phyloP scores from a whole-genome alignment of 2,113 vertebrate genomes.

The Gila orcuttii region DNA sequence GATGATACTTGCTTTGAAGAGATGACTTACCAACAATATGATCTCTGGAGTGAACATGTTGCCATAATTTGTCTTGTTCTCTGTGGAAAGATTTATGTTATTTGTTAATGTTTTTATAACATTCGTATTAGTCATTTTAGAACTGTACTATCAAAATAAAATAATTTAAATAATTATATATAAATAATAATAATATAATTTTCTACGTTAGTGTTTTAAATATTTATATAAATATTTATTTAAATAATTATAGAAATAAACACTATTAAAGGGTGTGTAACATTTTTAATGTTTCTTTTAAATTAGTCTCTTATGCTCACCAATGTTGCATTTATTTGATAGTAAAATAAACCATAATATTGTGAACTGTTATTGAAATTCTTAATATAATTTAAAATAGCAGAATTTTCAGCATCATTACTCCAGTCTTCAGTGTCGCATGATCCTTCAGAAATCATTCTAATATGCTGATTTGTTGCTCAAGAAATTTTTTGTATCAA shows the following conservation, averaged over 20 bases:
- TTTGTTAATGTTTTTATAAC: neutral
- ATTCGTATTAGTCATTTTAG: neutral
- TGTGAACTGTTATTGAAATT: neutral
- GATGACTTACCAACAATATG: conserved; percentile 68
- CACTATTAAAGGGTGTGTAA: neutral
- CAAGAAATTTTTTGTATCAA: too few species aligned
- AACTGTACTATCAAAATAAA: neutral
- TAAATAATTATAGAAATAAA: neutral
- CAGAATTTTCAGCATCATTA: neutral
- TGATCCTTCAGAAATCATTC: neutral
- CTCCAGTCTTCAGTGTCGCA: neutral
- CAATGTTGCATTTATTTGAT: neutral
- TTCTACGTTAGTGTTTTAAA: neutral
- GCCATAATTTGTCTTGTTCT: conserved; percentile 71
- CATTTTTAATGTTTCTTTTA: neutral
- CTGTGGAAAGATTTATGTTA: conserved; percentile 54
- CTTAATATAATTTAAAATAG: neutral
- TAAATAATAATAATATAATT: neutral
- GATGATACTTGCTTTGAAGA: neutral
- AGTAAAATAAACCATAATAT: neutral
- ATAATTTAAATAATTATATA: neutral
- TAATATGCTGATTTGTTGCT: neutral
- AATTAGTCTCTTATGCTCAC: neutral
- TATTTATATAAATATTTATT: neutral
- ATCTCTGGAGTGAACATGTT: conserved; percentile 64